Percentiles rank a stretch among this genome's conserved stretches.
phyloP scores from a whole-genome alignment of 2,888 invertebrate species.

The Sphaerophoria taeniata region DNA sequence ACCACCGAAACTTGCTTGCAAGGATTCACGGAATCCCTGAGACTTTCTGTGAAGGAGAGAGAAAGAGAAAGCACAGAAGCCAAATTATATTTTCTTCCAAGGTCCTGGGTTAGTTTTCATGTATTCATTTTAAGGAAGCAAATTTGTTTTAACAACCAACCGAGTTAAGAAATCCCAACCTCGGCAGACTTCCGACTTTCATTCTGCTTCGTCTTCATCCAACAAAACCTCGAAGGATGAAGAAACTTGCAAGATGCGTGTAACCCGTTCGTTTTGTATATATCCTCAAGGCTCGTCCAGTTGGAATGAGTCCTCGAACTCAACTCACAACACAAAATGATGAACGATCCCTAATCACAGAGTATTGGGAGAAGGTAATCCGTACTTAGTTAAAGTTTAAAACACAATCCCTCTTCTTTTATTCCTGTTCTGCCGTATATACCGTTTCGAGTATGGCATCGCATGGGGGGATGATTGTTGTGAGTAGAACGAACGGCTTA shows the following conservation, averaged over 20 bases:
- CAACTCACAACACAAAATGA: constrained; percentile 65
- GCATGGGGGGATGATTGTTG: neutral
- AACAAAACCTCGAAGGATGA: constrained; percentile 26
- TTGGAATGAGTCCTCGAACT: constrained; percentile 39
- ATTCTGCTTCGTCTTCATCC: constrained; percentile 45
- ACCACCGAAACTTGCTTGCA: constrained; percentile 39
- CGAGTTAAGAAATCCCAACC: constrained; percentile 69
- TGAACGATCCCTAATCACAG: constrained; percentile 74
- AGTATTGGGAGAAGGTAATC: constrained; percentile 73
- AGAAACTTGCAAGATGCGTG: constrained; percentile 68
- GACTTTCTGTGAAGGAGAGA: neutral
- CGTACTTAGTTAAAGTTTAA: constrained; percentile 73
- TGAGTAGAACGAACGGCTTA: constrained; percentile 3
- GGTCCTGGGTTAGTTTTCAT: neutral
- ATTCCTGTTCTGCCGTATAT: neutral
- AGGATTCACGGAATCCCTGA: constrained; percentile 57
- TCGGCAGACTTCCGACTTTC: constrained; percentile 73
- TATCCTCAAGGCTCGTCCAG: constrained; percentile 44
- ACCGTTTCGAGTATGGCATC: neutral
- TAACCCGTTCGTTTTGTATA: constrained; percentile 57
- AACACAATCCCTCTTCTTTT: constrained; percentile 59
- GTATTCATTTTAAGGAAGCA: constrained; percentile 37
- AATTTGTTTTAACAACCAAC: constrained; percentile 69
- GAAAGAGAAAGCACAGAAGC: constrained; percentile 62
- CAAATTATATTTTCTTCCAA: constrained; percentile 36